Evolutionary conservation across 2,113 vertebrate genomes (phyloP).

Genomic region (Gulo gulo): DNA sequence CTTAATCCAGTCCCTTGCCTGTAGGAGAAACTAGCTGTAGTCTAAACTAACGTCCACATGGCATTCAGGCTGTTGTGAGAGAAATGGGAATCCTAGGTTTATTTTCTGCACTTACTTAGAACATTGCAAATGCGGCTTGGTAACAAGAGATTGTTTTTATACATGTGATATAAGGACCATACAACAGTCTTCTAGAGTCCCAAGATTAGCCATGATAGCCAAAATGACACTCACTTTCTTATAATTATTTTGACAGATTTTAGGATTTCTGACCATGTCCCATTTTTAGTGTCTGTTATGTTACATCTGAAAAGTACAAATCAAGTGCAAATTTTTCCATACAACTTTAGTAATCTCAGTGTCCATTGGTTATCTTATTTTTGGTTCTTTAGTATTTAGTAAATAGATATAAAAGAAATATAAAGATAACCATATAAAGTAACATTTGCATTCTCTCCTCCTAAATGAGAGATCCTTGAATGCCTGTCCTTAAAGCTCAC

Average conservation of each 20-base stretch:
- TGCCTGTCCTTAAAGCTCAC: not conserved
- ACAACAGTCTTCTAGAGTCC: not conserved
- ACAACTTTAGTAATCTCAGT: not conserved
- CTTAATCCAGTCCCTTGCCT: slow-evolving; percentile 43
- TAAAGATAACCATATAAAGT: not conserved
- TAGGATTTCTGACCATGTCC: not conserved
- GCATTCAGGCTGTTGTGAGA: not conserved
- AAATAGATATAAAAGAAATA: not conserved
- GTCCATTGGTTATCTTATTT: not conserved
- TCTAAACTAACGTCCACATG: not conserved
- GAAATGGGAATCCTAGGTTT: not conserved
- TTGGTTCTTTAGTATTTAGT: not conserved
- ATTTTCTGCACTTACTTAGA: not conserved
- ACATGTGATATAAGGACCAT: not conserved
- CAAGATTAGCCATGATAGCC: not conserved
- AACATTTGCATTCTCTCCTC: not conserved
- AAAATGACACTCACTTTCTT: not conserved
- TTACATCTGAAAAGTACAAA: not conserved
- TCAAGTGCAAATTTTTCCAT: not conserved
- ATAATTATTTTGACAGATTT: not conserved
- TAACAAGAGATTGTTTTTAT: not conserved
- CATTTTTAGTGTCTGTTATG: not conserved
- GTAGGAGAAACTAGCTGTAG: not conserved
- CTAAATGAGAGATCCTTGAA: not conserved
- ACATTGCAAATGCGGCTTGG: not conserved